Base-by-base conservation (phyloP, 2,888 invertebrate genomes). In the Metacarcinus magister region DNA sequence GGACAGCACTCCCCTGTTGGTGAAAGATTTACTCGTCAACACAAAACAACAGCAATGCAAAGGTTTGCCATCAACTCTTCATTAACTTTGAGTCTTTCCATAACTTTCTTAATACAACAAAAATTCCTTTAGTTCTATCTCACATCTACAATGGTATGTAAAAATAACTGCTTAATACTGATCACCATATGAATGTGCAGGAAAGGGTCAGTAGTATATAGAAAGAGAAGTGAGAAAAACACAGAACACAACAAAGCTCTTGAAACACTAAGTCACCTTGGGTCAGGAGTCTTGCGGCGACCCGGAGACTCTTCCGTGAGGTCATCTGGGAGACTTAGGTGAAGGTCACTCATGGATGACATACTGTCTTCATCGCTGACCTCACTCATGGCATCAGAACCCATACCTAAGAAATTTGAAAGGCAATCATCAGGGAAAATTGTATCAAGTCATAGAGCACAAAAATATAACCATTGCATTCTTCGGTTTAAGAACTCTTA, bases 361-460 rank as follows among this genome's bases (percentile, higher is more conserved):
- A 96, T 32, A 43, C 96, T 96, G 46, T 96, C 96, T 39, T 96
- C 96, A 92, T 97, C 97, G 89, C 96, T 96, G 4, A 96, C 95
- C 67, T 96, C 95, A 95, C 95, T 95, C 94, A 95, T 44, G 32
- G 94, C 87, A 23, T 96, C 96, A 46, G 96, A 95, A 48, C 95
- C 46, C 67, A 94, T 48, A 19, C 95, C 94, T 93, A 91, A 19
- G 93, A 93, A 48, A 28, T 75, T 67, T 39, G 39, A 39, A 39
- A 39, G 39, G 39, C 39, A 91, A 19, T 44, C 44, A 93, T 93
- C 48, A 54, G 39, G 39, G 39, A 39, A 39, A 39, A 39, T 39
- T 39, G 39, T 54, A 16, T 16, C 54, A 54, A 54, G 8, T 8
- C 16, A 13, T 54, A 2, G 54, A 0, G 0, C 13, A 8, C 54